These are phyloP conservation scores for Ostrea denselamellosa DNA, from an alignment of 1,140 invertebrate genomes.

Conservation along the genomic window DNA sequence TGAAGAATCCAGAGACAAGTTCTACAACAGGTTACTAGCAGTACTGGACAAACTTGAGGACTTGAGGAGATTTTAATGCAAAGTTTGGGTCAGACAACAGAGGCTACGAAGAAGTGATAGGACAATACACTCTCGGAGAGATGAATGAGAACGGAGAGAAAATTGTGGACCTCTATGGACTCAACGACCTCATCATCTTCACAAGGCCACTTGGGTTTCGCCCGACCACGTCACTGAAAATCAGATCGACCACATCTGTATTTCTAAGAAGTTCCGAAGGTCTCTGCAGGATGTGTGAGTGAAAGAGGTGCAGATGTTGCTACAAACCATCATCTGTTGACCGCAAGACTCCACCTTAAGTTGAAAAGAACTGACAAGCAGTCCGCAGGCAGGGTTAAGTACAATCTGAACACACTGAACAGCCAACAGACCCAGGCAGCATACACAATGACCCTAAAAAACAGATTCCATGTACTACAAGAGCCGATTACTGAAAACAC, in stretches of 20 bases:
- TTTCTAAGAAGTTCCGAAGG: conserved; percentile 52
- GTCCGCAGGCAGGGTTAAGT: conserved; percentile 14
- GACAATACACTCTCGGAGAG: conserved; percentile 49
- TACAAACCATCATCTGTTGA: conserved; percentile 56
- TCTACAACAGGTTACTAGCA: conserved; percentile 51
- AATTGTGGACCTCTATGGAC: conserved; percentile 54
- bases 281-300: conserved; percentile 57
- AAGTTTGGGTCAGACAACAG: conserved; percentile 48
- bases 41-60: too few relatives aligned
- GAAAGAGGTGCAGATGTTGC: conserved; percentile 55
- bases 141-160: conserved; percentile 62
- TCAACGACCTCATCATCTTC: conserved; percentile 62
- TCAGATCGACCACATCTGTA: conserved; percentile 64
- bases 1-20: neutral
- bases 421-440: neutral
- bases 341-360: too few relatives aligned
- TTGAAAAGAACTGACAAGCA: conserved; percentile 34
- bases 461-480: neutral
- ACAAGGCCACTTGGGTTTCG: conserved; percentile 59
- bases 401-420: conserved; percentile 49
- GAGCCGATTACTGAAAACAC: conserved; percentile 35
- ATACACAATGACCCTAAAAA: too few relatives aligned
- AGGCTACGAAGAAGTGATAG: conserved; percentile 47
- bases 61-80: conserved; percentile 54
- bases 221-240: conserved; percentile 56